A percentile compares a stretch with the other conserved stretches of the same genome.
These are phyloP conservation scores for Telmatochromis brachygnathus DNA, from an alignment of 2,113 vertebrate genomes.

Conservation along the genomic window DNA sequence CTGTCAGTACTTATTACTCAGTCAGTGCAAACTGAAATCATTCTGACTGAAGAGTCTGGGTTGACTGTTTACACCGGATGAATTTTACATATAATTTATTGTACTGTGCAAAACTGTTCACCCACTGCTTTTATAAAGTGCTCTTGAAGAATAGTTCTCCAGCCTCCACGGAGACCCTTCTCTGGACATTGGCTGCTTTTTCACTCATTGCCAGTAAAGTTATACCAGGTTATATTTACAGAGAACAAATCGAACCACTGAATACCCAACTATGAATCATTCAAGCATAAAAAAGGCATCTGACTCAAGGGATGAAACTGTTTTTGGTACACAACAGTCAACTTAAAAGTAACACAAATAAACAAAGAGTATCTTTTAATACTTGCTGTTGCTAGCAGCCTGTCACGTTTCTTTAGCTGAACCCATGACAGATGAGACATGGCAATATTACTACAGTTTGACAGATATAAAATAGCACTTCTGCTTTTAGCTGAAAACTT, in stretches of 20 bases:
- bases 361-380: background rate
- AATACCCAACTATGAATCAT: background rate
- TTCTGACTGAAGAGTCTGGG: background rate
- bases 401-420: background rate
- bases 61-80: background rate
- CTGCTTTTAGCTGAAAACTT: background rate
- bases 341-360: background rate
- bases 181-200: background rate
- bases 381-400: background rate
- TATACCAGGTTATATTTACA: background rate
- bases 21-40: background rate
- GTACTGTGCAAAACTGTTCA: background rate
- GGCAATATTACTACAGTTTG: background rate
- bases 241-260: background rate
- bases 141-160: background rate
- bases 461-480: background rate
- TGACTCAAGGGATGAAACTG: background rate
- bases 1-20: background rate
- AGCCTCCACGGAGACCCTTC: background rate
- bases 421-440: background rate
- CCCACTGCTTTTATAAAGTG: background rate
- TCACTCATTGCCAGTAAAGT: background rate
- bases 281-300: background rate
- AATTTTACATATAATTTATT: background rate
- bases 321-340: background rate